Percentiles rank a stretch among this genome's conserved stretches.
These are phyloP conservation scores for Agriopis leucophaearia DNA, from an alignment of 2,888 invertebrate species.

Conservation along the genomic window DNA sequence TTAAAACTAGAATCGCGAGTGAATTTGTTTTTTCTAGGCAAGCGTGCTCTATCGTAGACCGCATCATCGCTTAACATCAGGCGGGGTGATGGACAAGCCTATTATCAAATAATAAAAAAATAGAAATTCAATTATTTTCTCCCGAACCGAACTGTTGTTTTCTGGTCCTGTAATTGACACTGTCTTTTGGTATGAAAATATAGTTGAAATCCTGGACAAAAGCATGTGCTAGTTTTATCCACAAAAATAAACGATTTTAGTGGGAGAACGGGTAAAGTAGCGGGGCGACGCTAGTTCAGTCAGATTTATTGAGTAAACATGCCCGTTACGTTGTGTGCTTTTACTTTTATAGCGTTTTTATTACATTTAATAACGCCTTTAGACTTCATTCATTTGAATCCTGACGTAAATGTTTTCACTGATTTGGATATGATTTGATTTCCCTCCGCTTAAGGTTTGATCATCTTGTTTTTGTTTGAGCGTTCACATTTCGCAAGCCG, in stretches of 20 bases:
- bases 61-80: no score
- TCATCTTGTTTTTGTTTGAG: not conserved
- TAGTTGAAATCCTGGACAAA: not conserved
- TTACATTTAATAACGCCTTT: conserved; percentile 18
- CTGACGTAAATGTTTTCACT: conserved; percentile 17
- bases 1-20: no score
- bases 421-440: conserved; percentile 18
- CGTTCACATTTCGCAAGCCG: not conserved
- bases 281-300: not conserved
- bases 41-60: no score
- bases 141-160: no score
- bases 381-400: conserved; percentile 20
- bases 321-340: conserved; percentile 29
- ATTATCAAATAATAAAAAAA: no score
- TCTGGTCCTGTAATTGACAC: no score
- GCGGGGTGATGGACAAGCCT: no score
- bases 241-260: no score
- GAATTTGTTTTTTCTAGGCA: no score
- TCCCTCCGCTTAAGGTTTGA: conserved; percentile 1
- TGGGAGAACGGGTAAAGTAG: not conserved
- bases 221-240: not conserved
- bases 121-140: no score
- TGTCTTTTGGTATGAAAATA: no score
- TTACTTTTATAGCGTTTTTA: conserved; percentile 37
- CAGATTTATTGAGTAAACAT: conserved; percentile 28